These are phyloP conservation scores for Thecocarcelia acutangulata DNA, from an alignment of 2,888 invertebrate species.

Conservation along the genomic window DNA sequence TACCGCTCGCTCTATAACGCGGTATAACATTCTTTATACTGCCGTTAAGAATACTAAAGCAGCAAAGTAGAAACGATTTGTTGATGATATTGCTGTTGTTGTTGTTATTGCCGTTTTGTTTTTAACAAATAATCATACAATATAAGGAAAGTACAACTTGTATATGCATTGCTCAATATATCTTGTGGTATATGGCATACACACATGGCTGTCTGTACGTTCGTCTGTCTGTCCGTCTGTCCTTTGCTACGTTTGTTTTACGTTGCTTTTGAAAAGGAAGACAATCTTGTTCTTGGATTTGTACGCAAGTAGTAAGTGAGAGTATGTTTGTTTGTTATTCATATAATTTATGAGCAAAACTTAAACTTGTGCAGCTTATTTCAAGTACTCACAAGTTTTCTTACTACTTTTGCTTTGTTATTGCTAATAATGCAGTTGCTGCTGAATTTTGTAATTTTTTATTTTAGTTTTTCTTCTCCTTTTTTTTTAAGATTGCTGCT, in stretches of 20 bases:
- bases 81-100: conserved; percentile 23
- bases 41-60: conserved; percentile 17
- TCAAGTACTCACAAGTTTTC: conserved; percentile 59
- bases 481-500: conserved; percentile 10
- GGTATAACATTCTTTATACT: conserved; percentile 28
- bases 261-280: conserved; percentile 24
- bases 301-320: conserved; percentile 23
- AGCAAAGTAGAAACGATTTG: conserved; percentile 47
- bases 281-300: conserved; percentile 57
- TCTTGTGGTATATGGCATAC: conserved; percentile 17
- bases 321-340: conserved; percentile 26
- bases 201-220: conserved; percentile 18
- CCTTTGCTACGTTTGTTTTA: conserved; percentile 13
- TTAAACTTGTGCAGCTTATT: conserved; percentile 60
- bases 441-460: conserved; percentile 15
- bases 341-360: conserved; percentile 66
- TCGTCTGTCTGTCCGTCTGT: conserved; percentile 15
- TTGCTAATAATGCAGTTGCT: conserved; percentile 49
- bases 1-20: conserved; percentile 3
- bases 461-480: background rate
- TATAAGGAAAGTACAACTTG: conserved; percentile 64
- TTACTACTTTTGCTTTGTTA: conserved; percentile 33
- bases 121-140: conserved; percentile 68
- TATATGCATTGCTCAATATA: conserved; percentile 52
- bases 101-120: conserved; percentile 32